Conservation (phyloP, 2,797 vertebrate species). For the Chelmon rostratus region DNA sequence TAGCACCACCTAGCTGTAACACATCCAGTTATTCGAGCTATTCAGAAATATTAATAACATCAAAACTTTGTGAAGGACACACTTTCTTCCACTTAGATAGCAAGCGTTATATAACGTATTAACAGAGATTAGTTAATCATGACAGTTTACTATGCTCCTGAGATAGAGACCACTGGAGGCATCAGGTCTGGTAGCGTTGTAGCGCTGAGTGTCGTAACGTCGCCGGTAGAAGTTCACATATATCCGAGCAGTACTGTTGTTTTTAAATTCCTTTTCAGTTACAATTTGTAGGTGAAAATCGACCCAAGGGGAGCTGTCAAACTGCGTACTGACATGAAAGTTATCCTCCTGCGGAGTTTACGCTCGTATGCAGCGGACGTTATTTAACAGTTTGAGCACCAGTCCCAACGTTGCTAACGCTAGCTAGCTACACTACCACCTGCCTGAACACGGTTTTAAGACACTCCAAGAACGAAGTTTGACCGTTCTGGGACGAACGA, state of each 20-base stretch:
- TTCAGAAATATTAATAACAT: slow-evolving; percentile 18
- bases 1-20: slow-evolving; percentile 77
- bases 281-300: not conserved
- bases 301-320: not conserved
- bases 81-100: not conserved
- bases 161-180: not conserved
- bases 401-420: slow-evolving; percentile 50
- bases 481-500: not conserved
- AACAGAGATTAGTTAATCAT: not conserved
- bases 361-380: slow-evolving; percentile 17
- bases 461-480: slow-evolving; percentile 3
- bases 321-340: slow-evolving; percentile 25
- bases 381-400: slow-evolving; percentile 31
- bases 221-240: slow-evolving; percentile 8
- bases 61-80: slow-evolving; percentile 16
- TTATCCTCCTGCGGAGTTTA: slow-evolving; percentile 6
- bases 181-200: not conserved
- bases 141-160: not conserved
- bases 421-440: slow-evolving; percentile 61
- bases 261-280: not conserved
- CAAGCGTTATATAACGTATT: not conserved
- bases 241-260: not conserved
- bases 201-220: not conserved
- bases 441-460: slow-evolving; percentile 20
- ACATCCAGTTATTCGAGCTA: slow-evolving; percentile 23